Conservation (phyloP, 1,140 invertebrate species). For the Galleria mellonella region DNA sequence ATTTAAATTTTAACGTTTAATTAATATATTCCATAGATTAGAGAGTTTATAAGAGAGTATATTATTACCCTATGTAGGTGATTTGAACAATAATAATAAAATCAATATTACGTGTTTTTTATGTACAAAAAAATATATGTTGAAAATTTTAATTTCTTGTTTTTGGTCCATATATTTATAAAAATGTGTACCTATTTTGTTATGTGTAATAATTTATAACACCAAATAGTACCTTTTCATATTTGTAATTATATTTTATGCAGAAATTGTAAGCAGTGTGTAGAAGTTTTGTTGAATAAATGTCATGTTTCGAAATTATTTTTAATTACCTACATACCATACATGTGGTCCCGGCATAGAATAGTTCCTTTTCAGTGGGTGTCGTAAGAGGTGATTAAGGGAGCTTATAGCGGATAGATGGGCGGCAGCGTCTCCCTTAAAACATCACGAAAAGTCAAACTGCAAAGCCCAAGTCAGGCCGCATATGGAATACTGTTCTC, state of each 20-base stretch:
- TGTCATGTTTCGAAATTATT: slow-evolving; percentile 55
- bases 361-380: too few species aligned
- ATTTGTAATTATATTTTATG: slow-evolving; percentile 48
- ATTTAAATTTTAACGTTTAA: slow-evolving; percentile 22
- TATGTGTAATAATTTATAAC: slow-evolving; percentile 57
- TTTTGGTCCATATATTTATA: slow-evolving; percentile 32
- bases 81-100: slow-evolving; percentile 33
- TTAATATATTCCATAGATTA: slow-evolving; percentile 32
- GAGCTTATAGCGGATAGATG: too few species aligned
- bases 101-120: slow-evolving; percentile 21
- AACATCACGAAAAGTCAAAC: too few species aligned
- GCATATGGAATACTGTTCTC: too few species aligned
- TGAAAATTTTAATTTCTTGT: slow-evolving; percentile 38
- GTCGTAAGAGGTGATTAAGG: too few species aligned
- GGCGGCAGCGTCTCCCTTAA: too few species aligned
- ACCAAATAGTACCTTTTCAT: slow-evolving; percentile 59
- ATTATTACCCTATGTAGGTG: slow-evolving; percentile 27
- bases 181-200: slow-evolving; percentile 39
- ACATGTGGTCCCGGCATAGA: too few species aligned
- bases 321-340: too few species aligned
- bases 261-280: slow-evolving; percentile 54
- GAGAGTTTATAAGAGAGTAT: slow-evolving; percentile 20
- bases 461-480: too few species aligned
- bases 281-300: slow-evolving; percentile 71
- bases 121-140: slow-evolving; percentile 36